A percentile compares a stretch with the other conserved stretches of the same genome.
phyloP scores from a whole-genome alignment of 2,888 invertebrate genomes.

The Halictus ligatus region DNA sequence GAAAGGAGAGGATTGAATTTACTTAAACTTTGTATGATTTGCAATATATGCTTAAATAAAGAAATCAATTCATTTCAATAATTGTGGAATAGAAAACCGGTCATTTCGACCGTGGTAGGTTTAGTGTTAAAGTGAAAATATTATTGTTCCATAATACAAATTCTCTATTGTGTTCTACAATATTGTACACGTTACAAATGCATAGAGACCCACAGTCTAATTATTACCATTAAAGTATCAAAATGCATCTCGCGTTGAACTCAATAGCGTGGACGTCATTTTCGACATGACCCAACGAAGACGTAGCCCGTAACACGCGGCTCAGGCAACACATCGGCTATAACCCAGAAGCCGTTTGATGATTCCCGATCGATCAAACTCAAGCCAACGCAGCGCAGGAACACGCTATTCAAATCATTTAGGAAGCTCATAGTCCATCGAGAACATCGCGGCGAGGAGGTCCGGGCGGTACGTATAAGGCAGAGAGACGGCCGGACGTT shows the following conservation, averaged over 20 bases:
- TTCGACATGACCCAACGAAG: background rate
- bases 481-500: slow-evolving; percentile 25
- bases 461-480: slow-evolving; percentile 37
- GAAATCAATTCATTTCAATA: too few relatives aligned
- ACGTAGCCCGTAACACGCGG: background rate
- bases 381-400: background rate
- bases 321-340: background rate
- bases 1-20: too few relatives aligned
- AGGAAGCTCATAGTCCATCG: slow-evolving; percentile 20
- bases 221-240: background rate
- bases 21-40: too few relatives aligned
- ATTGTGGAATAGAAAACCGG: too few relatives aligned
- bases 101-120: too few relatives aligned
- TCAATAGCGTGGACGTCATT: background rate
- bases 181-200: too few relatives aligned
- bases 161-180: too few relatives aligned
- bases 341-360: background rate
- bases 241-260: background rate
- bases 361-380: background rate
- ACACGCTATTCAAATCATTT: slow-evolving; percentile 24
- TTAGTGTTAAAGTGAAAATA: background rate
- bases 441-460: background rate
- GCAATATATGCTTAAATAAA: too few relatives aligned
- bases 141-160: background rate
- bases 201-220: background rate